These are phyloP conservation scores for Eremobia ochroleuca DNA, from an alignment of 2,888 invertebrate species.

Conservation along the genomic window DNA sequence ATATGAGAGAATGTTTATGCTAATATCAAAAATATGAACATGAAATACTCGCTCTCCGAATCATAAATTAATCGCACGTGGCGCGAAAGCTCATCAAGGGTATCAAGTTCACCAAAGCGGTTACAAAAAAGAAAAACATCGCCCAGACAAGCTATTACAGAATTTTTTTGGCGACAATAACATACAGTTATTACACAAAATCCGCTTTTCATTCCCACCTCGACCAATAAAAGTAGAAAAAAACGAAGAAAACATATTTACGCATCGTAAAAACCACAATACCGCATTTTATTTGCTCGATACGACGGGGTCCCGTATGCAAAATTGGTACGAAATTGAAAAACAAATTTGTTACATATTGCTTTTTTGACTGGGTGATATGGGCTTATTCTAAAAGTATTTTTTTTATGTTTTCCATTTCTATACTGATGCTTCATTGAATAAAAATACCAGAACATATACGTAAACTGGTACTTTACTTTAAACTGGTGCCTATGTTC, in stretches of 20 bases:
- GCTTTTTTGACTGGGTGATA: conserved; percentile 81
- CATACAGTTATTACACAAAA: conserved; percentile 71
- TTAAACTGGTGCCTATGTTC: too few relatives aligned
- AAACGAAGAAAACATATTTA: conserved; percentile 81
- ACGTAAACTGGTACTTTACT: background rate
- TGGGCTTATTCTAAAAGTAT: conserved; percentile 73
- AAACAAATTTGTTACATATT: conserved; percentile 91
- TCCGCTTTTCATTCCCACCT: conserved; percentile 86
- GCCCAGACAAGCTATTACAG: conserved; percentile 76
- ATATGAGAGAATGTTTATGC: background rate
- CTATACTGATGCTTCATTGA: conserved; percentile 17
- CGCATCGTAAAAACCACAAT: conserved; percentile 90
- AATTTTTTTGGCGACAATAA: conserved; percentile 68
- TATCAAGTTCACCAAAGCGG: conserved; percentile 63
- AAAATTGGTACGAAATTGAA: conserved; percentile 91
- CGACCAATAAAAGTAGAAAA: conserved; percentile 81
- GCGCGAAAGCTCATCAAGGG: conserved; percentile 52
- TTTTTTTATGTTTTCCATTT: conserved; percentile 26
- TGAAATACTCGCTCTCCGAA: background rate
- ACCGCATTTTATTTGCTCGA: conserved; percentile 84
- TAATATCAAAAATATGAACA: conserved; percentile 3
- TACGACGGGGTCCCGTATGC: conserved; percentile 85
- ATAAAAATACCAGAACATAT: conserved; percentile 29
- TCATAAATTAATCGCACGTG: conserved; percentile 46
- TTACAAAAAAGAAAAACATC: conserved; percentile 62